phyloP scores from a whole-genome alignment of 2,888 invertebrate species.

The Scaptomyza polygonia region DNA sequence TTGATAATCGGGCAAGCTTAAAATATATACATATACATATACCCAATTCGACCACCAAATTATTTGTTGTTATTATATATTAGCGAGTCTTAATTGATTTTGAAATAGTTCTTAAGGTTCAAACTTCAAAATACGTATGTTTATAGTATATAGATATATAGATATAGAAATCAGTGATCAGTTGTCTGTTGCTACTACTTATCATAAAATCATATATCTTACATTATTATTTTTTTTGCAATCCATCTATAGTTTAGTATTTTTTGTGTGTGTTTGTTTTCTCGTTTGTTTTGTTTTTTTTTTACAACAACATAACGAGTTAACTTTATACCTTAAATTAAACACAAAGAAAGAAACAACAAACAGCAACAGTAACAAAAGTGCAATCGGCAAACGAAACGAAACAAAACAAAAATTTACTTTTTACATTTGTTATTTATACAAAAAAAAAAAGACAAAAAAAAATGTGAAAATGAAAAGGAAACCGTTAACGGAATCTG shows the following conservation, averaged over 20 bases:
- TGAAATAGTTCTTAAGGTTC: conserved; percentile 63
- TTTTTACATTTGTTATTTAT: conserved; percentile 67
- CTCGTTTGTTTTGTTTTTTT: conserved; percentile 16
- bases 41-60: conserved; percentile 51
- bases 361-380: conserved; percentile 44
- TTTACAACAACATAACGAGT: conserved; percentile 33
- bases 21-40: no score
- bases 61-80: conserved; percentile 72
- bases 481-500: conserved; percentile 46
- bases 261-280: conserved; percentile 35
- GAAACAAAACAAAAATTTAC: conserved; percentile 26
- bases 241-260: conserved; percentile 23
- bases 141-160: conserved; percentile 27
- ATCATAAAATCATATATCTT: conserved; percentile 37
- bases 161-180: conserved; percentile 56
- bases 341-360: conserved; percentile 24
- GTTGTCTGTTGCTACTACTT: conserved; percentile 68
- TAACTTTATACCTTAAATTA: conserved; percentile 44
- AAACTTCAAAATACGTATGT: conserved; percentile 47
- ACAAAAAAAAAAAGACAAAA: conserved; percentile 39
- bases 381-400: conserved; percentile 67
- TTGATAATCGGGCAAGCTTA: conserved; percentile 44
- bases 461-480: conserved; percentile 5
- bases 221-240: conserved; percentile 15
- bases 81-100: conserved; percentile 57